These are phyloP conservation scores for Pantherophis guttatus DNA, from an alignment of 2,113 vertebrate species.

Conservation along the genomic window DNA sequence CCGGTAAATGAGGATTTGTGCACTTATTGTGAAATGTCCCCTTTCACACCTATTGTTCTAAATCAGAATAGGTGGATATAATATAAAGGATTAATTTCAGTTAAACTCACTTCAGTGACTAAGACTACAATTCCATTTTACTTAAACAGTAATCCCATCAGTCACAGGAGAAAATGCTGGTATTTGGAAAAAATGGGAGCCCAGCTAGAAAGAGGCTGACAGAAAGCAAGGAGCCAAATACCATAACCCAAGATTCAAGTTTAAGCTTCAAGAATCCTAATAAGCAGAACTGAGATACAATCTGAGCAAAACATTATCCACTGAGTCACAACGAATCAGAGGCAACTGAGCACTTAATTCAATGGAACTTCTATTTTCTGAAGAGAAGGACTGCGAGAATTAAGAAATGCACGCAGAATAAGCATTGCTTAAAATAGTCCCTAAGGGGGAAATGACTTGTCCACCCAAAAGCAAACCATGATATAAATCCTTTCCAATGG, in stretches of 20 bases:
- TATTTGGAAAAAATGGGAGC: not conserved
- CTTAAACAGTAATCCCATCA: not conserved
- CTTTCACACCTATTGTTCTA: not conserved
- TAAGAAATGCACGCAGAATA: slow-evolving; percentile 3
- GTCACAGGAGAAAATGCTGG: not conserved
- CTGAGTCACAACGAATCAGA: not conserved
- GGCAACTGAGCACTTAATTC: not conserved
- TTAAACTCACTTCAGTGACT: not conserved
- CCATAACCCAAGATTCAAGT: not conserved
- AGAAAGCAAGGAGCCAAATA: not conserved
- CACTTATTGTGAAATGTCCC: not conserved
- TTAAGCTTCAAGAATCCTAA: not conserved
- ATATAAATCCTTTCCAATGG: slow-evolving; percentile 40
- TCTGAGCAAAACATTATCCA: not conserved
- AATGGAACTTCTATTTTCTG: not conserved
- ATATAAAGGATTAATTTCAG: not conserved
- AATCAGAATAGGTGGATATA: not conserved
- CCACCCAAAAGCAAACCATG: slow-evolving; percentile 15
- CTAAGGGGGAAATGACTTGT: not conserved
- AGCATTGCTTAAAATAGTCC: slow-evolving; percentile 28
- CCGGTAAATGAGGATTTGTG: not conserved
- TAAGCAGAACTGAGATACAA: not conserved
- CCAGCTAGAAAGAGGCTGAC: not conserved
- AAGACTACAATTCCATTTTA: not conserved
- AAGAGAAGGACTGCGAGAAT: not conserved